Percentiles rank a stretch among this genome's conserved stretches.
Conservation (phyloP, 2,113 vertebrate species). For the Cephalopholis sonnerati region DNA sequence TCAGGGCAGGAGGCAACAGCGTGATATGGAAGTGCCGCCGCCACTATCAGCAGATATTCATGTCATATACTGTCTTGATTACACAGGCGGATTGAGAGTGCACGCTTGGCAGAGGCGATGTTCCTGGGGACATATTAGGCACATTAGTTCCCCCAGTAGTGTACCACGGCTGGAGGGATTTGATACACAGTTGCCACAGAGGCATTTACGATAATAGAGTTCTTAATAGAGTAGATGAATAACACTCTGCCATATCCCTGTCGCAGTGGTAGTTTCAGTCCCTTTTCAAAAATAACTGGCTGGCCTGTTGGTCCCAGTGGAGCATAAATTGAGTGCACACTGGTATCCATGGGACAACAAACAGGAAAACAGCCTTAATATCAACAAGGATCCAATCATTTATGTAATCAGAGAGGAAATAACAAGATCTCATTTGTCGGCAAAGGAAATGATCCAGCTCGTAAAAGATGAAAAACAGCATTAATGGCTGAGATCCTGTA, state of each 20-base stretch:
- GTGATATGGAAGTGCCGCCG: constrained; percentile 48
- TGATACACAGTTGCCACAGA: constrained; percentile 29
- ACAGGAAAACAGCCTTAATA: constrained; percentile 63
- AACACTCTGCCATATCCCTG: constrained; percentile 15
- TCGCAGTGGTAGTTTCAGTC: constrained; percentile 33
- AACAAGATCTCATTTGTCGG: constrained; percentile 63
- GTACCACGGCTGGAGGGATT: constrained; percentile 29
- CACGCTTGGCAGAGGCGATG: constrained; percentile 63
- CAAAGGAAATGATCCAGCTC: constrained; percentile 49
- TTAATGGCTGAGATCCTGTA: constrained; percentile 27
- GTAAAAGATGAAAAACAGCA: constrained; percentile 44
- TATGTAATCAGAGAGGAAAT: constrained; percentile 75
- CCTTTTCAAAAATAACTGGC: constrained; percentile 48
- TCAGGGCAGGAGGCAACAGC: constrained; percentile 61
- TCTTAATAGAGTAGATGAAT: constrained; percentile 58
- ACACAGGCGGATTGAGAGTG: constrained; percentile 70
- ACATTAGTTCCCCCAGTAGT: constrained; percentile 69
- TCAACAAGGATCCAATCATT: constrained; percentile 61
- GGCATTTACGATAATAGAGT: constrained; percentile 54
- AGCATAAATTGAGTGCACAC: constrained; percentile 54
- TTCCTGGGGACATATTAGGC: constrained; percentile 59
- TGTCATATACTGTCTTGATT: constrained; percentile 68
- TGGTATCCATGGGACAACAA: constrained; percentile 58
- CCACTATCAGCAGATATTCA: constrained; percentile 60
- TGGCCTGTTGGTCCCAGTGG: constrained; percentile 40